A percentile compares a stretch with the other conserved stretches of the same genome.
phyloP scores from a whole-genome alignment of 2,797 vertebrate genomes.

The Mus minutoides region DNA sequence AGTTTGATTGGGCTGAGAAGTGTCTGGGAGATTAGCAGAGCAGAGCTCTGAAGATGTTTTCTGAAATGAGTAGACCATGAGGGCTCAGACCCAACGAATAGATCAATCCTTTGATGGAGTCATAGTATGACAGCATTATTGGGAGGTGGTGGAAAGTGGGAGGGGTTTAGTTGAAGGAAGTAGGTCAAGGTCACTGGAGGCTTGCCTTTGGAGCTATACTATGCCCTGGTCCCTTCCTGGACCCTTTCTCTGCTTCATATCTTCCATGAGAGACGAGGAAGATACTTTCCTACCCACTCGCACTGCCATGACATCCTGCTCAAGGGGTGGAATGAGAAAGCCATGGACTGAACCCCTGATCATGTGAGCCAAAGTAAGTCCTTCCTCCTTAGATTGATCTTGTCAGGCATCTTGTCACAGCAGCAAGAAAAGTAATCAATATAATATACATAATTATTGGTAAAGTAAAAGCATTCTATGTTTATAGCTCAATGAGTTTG shows the following conservation, averaged over 20 bases:
- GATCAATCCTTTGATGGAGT: neutral
- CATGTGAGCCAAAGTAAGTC: neutral
- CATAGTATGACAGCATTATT: neutral
- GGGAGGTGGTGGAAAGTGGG: neutral
- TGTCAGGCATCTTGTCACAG: neutral
- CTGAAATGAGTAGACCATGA: neutral
- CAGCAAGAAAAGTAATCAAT: neutral
- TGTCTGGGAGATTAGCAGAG: neutral
- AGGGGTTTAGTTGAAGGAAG: neutral
- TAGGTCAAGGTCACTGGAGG: neutral
- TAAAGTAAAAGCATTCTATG: slow-evolving; percentile 41
- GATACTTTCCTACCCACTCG: neutral
- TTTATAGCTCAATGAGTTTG: slow-evolving; percentile 16
- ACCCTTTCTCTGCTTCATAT: neutral
- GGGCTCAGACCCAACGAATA: neutral
- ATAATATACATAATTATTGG: neutral
- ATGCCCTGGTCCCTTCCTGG: neutral
- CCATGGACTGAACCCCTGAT: neutral
- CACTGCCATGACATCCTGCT: neutral
- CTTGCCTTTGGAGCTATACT: neutral
- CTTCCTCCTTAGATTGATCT: neutral
- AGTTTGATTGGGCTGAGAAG: neutral
- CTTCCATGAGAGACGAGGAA: neutral
- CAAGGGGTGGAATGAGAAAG: neutral
- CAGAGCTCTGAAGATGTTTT: neutral